Evolutionary conservation across 2,113 vertebrate species (phyloP), one percentile per base, ranked within the genome.

Genomic region (Mormyrus iriodes): DNA sequence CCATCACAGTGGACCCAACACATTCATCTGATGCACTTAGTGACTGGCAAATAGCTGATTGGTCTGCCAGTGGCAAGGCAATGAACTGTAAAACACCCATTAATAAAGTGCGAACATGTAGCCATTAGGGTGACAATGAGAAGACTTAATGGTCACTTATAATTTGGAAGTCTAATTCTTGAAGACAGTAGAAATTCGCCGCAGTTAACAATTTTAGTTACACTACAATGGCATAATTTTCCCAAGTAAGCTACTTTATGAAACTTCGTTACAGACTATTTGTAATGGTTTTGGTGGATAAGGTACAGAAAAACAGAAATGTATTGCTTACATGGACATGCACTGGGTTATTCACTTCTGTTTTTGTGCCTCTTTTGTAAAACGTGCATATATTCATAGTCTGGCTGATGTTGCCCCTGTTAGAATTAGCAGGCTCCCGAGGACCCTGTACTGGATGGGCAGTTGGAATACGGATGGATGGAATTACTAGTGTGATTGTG

Each of bases 81-180:
- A 73, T 87, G 90, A 90, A 53, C 85, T 92, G 90, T 90, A 91
- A 92, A 92, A 91, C 90, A 91, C 85, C 92, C 79, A 89, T 91
- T 91, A 93, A 93, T 93, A 91, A 92, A 49, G 92, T 91, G 91
- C 58, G 91, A 93, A 91, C 91, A 89, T 91, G 91, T 89, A 91
- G 89, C 90, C 87, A 92, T 92, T 93, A 91, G 89, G 90, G 91
- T 92, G 91, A 91, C 90, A 93, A 92, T 92, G 91, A 92, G 91
- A 55, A 93, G 92, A 91, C 91, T 90, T 93, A 93, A 90, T 91
- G 90, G 91, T 90, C 91, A 87, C 61, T 89, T 86, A 42, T 86
- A 89, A 84, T 84, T 73, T 76, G 31, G 7, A 85, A 52, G 46
- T 86, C 24, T 53, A 76, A 76, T 87, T 76, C 86, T 91, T 90